phyloP scores from a whole-genome alignment of 2,797 vertebrate genomes.

The Myotis pilosus region DNA sequence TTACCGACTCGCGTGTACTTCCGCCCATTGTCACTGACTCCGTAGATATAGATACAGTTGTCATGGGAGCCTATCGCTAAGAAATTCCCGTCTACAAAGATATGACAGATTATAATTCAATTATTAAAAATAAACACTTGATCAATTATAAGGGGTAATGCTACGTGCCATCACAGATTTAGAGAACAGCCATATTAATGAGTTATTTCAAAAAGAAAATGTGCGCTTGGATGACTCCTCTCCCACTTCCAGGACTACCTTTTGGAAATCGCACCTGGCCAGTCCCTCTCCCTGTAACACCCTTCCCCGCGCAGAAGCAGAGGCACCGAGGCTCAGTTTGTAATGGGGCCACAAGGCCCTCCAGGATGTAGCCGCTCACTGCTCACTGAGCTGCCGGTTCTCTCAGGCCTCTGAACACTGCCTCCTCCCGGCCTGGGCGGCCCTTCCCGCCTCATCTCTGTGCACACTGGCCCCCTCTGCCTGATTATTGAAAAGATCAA shows the following conservation, averaged over 20 bases:
- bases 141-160: not conserved
- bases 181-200: not conserved
- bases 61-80: conserved; percentile 98
- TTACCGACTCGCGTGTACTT: conserved; percentile 97
- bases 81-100: conserved; percentile 92
- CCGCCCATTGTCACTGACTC: conserved; percentile 93
- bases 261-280: not conserved
- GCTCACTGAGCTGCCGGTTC: accelerated
- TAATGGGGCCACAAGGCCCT: accelerated
- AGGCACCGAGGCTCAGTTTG: not conserved
- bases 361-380: accelerated
- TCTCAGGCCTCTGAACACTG: accelerated
- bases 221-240: not conserved
- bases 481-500: not conserved
- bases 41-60: conserved; percentile 99
- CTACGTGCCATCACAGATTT: not conserved
- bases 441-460: not conserved
- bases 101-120: not conserved
- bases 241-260: not conserved
- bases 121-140: not conserved
- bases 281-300: not conserved
- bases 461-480: accelerated
- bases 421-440: not conserved
- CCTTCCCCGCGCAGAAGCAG: accelerated
- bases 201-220: not conserved